phyloP scores from a whole-genome alignment of 2,113 vertebrate species.

The Mesoclemmys tuberculata region DNA sequence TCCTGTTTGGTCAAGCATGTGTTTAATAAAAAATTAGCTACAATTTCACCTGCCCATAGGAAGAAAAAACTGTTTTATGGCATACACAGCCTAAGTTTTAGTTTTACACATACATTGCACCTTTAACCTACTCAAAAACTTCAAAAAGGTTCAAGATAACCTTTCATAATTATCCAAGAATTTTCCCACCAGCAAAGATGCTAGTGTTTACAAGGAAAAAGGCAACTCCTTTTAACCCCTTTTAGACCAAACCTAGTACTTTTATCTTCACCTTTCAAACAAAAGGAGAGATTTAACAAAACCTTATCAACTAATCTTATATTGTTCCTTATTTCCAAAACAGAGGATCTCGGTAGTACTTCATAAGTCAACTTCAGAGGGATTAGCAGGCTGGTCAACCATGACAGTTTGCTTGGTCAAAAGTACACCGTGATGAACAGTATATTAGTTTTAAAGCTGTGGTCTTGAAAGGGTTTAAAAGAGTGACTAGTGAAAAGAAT shows the following conservation, averaged over 20 bases:
- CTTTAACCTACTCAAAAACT: conserved; percentile 86
- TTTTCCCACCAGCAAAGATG: conserved; percentile 78
- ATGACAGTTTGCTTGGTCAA: conserved; percentile 71
- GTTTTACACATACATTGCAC: conserved; percentile 85
- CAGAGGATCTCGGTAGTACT: conserved; percentile 66
- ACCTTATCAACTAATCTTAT: conserved; percentile 77
- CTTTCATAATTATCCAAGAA: conserved; percentile 78
- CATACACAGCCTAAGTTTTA: conserved; percentile 37
- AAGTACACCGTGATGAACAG: conserved; percentile 80
- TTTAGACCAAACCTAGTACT: conserved; percentile 84
- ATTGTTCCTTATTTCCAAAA: conserved; percentile 74
- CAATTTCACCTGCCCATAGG: neutral
- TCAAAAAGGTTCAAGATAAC: conserved; percentile 75
- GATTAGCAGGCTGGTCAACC: conserved; percentile 69
- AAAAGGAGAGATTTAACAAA: conserved; percentile 79
- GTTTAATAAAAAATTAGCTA: conserved; percentile 20
- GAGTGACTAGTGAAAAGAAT: conserved; percentile 91
- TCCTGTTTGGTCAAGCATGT: conserved; percentile 46
- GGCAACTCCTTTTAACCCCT: conserved; percentile 86
- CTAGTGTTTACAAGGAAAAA: conserved; percentile 82
- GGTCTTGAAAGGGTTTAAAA: conserved; percentile 90
- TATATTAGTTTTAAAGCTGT: conserved; percentile 79
- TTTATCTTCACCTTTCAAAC: conserved; percentile 80
- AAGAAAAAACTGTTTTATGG: conserved; percentile 26
- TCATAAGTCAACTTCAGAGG: conserved; percentile 75